These are phyloP conservation scores for Patella vulgata DNA, from an alignment of 1,140 invertebrate genomes.

Conservation along the genomic window DNA sequence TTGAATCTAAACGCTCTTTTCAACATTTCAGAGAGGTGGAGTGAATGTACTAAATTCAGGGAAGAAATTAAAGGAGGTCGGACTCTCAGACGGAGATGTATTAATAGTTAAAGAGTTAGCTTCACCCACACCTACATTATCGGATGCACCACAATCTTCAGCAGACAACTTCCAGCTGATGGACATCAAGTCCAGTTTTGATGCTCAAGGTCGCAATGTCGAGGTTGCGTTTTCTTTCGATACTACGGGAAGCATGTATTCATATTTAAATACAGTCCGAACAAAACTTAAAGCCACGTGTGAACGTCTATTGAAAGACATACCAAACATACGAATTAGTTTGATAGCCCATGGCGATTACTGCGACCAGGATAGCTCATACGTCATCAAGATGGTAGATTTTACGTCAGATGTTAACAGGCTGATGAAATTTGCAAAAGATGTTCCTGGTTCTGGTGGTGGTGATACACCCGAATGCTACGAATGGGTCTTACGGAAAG, in stretches of 20 bases:
- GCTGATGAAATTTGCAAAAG: conserved; percentile 44
- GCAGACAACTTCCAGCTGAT: conserved; percentile 10
- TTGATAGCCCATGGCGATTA: conserved; percentile 60
- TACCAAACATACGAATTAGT: conserved; percentile 57
- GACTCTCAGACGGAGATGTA: neutral
- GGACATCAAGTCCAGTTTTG: conserved; percentile 50
- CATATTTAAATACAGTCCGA: conserved; percentile 44
- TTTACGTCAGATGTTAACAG: conserved; percentile 52
- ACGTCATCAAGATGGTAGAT: conserved; percentile 48
- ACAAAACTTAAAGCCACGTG: conserved; percentile 48
- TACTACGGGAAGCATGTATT: conserved; percentile 59
- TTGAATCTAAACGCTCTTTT: neutral
- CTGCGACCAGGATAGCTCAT: conserved; percentile 44
- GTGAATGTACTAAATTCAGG: neutral
- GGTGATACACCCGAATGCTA: conserved; percentile 59
- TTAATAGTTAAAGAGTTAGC: neutral
- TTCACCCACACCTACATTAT: neutral
- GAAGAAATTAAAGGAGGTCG: neutral
- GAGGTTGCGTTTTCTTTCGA: conserved; percentile 62
- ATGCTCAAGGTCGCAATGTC: conserved; percentile 41
- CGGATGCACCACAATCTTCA: too few relatives aligned
- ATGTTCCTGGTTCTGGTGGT: conserved; percentile 45
- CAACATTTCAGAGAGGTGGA: neutral
- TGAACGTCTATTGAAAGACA: conserved; percentile 48
- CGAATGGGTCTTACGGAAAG: conserved; percentile 54